phyloP scores from a whole-genome alignment of 37 sponge, comb jelly and placozoan species.

The Amphimedon queenslandica region DNA sequence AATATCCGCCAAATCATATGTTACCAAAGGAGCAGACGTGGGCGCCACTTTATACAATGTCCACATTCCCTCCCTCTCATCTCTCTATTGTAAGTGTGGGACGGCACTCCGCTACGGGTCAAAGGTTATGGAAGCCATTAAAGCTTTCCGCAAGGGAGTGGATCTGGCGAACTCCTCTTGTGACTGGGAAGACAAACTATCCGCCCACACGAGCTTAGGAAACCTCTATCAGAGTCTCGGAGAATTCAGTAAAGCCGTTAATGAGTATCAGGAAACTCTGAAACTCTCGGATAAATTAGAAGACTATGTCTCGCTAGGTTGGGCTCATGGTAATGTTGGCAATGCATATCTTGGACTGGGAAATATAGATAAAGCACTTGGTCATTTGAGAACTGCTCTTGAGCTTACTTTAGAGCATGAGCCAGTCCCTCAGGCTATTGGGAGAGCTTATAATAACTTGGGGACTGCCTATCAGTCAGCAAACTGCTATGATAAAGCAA shows the following conservation, averaged over 20 bases:
- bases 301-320: conserved; percentile 47
- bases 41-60: conserved; percentile 7
- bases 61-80: conserved; percentile 20
- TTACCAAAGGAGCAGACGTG: conserved; percentile 1
- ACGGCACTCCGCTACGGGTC: conserved; percentile 23
- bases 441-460: conserved; percentile 62
- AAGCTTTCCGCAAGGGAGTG: conserved; percentile 32
- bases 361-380: conserved; percentile 50
- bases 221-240: conserved; percentile 58
- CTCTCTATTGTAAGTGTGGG: conserved; percentile 30
- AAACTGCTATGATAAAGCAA: conserved; percentile 34
- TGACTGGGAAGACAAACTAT: conserved; percentile 28
- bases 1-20: conserved; percentile 6
- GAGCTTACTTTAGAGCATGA: conserved; percentile 44
- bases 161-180: not conserved
- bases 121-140: conserved; percentile 51
- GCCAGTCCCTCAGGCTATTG: conserved; percentile 49
- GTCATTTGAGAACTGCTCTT: conserved; percentile 33
- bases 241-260: conserved; percentile 40
- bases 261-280: conserved; percentile 42
- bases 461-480: conserved; percentile 63
- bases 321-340: conserved; percentile 78
- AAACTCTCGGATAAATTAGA: conserved; percentile 26
- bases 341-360: conserved; percentile 61
- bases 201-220: conserved; percentile 49